Percentiles rank a stretch among this genome's conserved stretches.
These are phyloP conservation scores for Oryzias curvinotus DNA, from an alignment of 2,113 vertebrate species.

Conservation along the genomic window DNA sequence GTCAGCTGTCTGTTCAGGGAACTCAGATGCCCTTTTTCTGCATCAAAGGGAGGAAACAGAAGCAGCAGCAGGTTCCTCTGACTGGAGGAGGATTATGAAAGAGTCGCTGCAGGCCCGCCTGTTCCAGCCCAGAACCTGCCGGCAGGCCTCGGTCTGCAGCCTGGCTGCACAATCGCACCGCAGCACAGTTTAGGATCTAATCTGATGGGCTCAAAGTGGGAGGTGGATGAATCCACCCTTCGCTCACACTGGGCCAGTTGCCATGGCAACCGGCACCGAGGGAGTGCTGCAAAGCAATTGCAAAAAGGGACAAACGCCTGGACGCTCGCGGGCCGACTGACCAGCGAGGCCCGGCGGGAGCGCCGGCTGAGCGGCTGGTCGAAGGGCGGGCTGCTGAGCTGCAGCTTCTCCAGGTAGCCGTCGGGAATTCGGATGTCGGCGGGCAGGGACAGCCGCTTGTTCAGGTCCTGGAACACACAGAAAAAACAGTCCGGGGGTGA, in stretches of 20 bases:
- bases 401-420: constrained; percentile 94
- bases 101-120: background rate
- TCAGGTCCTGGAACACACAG: constrained; percentile 84
- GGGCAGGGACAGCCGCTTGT: constrained; percentile 95
- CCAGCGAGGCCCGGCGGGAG: constrained; percentile 93
- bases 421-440: constrained; percentile 98
- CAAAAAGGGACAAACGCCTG: background rate
- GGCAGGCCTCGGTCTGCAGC: background rate
- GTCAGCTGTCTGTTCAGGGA: too few species aligned
- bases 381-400: constrained; percentile 93
- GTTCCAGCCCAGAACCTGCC: background rate
- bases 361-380: constrained; percentile 96
- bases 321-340: constrained; percentile 69
- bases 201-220: constrained; percentile 23
- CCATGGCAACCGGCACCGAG: constrained; percentile 48
- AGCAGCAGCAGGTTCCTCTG: too few species aligned
- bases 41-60: too few species aligned
- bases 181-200: constrained; percentile 24
- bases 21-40: too few species aligned
- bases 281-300: constrained; percentile 19
- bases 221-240: constrained; percentile 34
- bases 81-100: too few species aligned
- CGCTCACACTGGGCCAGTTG: constrained; percentile 44
- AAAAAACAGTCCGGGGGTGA: background rate
- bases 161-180: background rate